Base-by-base conservation (phyloP, 2,797 vertebrate genomes). In the Arrhamphus sclerolepis region DNA sequence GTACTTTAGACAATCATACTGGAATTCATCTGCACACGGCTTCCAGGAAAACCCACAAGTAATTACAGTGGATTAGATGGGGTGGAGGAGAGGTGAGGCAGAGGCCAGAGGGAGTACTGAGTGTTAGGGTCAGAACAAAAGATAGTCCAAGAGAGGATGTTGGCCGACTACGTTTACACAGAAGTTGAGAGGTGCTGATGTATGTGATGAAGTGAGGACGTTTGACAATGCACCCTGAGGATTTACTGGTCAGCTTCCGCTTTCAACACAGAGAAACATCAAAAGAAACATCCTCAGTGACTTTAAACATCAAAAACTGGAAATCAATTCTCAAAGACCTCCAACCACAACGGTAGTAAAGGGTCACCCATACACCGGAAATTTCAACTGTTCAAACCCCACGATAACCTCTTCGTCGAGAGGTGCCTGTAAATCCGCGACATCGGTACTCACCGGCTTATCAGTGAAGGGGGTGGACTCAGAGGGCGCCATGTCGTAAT, bases 401-500 rank as follows among this genome's bases (percentile, higher is more conserved):
- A 46, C 55, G 42, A 16, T 39, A 75, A 78, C 70, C 63, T 55
- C 31, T 29, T 56, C 71, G 59, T 44, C 9, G 43, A 51, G 46
- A 62, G 75, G 56, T 67, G 34, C 34, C 3, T 38, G 34, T 38
- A 38, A 38, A 38, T 38, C 34, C 4, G 34, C 34, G 11, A 4
- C 42, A 22, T 46, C 43, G 22, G 49, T 82, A 90, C 96, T 98
- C 94, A 96, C 95, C 93, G 77, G 89, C 66, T 94, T 95, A 87
- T 92, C 87, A 21, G 85, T 83, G 87, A 94, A 94, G 55, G 92
- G 90, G 63, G 92, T 90, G 47, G 94, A 88, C 80, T 96, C 92
- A 0, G 93, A 91, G 70, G 92, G 87, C 34, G 93, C 93, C 92
- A 95, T 94, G 89, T 97, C 95, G 1, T 94, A 97, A 90, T 96